Evolutionary conservation across 2,888 invertebrate genomes (phyloP).

Genomic region (Idaea aversata): DNA sequence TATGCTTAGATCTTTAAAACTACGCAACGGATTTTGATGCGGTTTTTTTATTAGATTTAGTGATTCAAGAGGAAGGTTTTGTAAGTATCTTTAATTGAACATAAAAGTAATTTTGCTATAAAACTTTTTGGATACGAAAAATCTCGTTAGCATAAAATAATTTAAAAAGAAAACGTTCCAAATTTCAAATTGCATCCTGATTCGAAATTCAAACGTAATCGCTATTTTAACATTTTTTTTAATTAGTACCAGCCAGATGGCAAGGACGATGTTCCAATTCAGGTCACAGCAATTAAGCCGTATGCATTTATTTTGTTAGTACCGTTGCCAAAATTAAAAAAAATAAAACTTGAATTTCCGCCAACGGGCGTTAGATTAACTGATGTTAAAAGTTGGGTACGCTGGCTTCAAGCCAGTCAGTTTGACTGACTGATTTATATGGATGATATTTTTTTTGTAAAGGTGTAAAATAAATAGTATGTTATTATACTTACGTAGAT

Average conservation of each 20-base stretch:
- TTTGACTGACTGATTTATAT: constrained; percentile 52
- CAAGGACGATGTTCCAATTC: constrained; percentile 52
- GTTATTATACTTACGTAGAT: too few species aligned
- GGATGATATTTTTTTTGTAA: constrained; percentile 11
- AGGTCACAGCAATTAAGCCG: constrained; percentile 69
- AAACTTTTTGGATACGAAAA: background rate
- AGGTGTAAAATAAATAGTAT: background rate
- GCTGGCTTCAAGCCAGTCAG: constrained; percentile 47
- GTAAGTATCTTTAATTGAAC: background rate
- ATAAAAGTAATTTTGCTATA: background rate
- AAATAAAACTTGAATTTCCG: constrained; percentile 58
- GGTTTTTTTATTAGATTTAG: too few species aligned
- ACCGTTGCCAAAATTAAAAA: constrained; percentile 66
- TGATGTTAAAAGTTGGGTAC: constrained; percentile 64
- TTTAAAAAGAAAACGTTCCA: background rate
- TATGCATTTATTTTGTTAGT: constrained; percentile 57
- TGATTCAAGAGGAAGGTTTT: too few species aligned
- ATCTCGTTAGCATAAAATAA: background rate
- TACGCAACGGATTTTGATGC: too few species aligned
- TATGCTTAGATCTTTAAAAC: too few species aligned
- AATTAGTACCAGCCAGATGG: constrained; percentile 40
- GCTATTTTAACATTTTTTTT: constrained; percentile 33
- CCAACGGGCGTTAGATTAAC: constrained; percentile 70
- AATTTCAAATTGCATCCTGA: background rate
- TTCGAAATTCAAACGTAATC: background rate